A percentile compares a stretch with the other conserved stretches of the same genome.
phyloP scores from a whole-genome alignment of 2,113 vertebrate species.

The Athene cunicularia region DNA sequence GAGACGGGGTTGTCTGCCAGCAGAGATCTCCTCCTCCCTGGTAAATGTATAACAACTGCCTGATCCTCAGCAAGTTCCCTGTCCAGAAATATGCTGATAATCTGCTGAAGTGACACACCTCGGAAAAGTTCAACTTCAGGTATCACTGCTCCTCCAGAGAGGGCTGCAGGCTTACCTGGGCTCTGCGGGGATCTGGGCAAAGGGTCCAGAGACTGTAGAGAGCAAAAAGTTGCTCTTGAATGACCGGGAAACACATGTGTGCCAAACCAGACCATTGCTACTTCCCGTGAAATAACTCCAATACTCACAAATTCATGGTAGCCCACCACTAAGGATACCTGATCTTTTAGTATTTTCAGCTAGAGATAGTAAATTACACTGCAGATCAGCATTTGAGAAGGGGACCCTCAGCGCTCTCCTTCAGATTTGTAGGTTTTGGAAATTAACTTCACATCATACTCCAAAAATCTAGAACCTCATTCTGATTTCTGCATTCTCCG shows the following conservation, averaged over 20 bases:
- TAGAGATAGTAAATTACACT: neutral
- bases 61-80: neutral
- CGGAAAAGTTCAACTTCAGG: neutral
- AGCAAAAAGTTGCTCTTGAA: neutral
- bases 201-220: neutral
- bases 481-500: neutral
- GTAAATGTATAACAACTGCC: neutral
- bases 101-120: neutral
- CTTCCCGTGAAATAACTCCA: neutral
- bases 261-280: neutral
- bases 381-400: neutral
- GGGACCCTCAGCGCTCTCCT: neutral
- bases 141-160: neutral
- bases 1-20: neutral
- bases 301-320: neutral
- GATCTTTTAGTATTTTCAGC: neutral
- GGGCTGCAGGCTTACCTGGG: neutral
- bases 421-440: neutral
- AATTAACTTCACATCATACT: neutral
- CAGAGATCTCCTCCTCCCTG: neutral
- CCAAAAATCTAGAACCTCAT: neutral
- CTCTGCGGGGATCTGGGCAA: neutral
- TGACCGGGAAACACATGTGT: neutral
- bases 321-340: neutral
- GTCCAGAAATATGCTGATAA: neutral